phyloP scores from a whole-genome alignment of 1,140 invertebrate species.

The Pissodes strobi region DNA sequence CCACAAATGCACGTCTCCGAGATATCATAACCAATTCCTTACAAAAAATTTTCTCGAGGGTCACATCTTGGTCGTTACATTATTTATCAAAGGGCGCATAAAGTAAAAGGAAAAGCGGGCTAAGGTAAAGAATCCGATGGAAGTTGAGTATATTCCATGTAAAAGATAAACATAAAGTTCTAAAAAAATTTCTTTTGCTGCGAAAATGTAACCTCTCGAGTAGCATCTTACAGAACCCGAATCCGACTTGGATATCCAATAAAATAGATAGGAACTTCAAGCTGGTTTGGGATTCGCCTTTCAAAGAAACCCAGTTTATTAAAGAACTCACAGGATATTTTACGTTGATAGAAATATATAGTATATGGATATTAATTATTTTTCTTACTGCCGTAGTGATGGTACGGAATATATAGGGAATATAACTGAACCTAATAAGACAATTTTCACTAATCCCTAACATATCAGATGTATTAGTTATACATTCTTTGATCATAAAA shows the following conservation, averaged over 20 bases:
- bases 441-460: too few relatives aligned
- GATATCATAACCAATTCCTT: neutral
- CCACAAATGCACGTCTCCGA: too few relatives aligned
- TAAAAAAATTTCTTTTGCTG: conserved; percentile 10
- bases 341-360: too few relatives aligned
- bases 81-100: conserved; percentile 15
- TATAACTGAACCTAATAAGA: too few relatives aligned
- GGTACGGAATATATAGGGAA: too few relatives aligned
- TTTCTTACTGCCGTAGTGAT: too few relatives aligned
- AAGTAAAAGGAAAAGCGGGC: conserved; percentile 4
- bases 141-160: conserved; percentile 13
- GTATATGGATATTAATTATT: too few relatives aligned
- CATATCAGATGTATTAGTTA: too few relatives aligned
- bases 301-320: conserved; percentile 1
- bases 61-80: conserved; percentile 4
- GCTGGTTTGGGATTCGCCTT: neutral
- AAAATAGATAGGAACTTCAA: conserved; percentile 10
- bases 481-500: too few relatives aligned
- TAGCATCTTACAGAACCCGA: neutral
- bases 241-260: conserved; percentile 12
- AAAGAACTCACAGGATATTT: too few relatives aligned
- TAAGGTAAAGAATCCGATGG: conserved; percentile 12
- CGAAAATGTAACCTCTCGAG: neutral
- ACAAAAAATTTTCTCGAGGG: conserved; percentile 5
- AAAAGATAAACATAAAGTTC: conserved; percentile 22